phyloP scores from a whole-genome alignment of 2,888 invertebrate species.

The Leptinotarsa rubiginosa region DNA sequence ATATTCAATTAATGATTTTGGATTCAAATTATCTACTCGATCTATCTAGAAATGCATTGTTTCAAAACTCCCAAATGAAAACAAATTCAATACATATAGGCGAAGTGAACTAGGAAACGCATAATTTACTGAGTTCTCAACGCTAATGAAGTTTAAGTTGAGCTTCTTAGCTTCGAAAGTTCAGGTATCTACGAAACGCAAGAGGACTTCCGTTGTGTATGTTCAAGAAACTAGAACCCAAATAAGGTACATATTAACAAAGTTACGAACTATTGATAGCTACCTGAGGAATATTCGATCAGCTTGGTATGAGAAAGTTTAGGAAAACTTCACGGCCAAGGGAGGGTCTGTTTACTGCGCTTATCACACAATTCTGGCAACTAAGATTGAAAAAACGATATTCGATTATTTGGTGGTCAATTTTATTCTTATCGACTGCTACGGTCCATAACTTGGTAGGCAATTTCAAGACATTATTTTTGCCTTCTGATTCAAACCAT shows the following conservation, averaged over 20 bases:
- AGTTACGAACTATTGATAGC: slow-evolving; percentile 8
- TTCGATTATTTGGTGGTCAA: not conserved
- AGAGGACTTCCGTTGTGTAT: not conserved
- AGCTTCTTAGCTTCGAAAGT: slow-evolving; percentile 7
- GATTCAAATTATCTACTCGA: too few relatives aligned
- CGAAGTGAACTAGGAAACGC: not conserved
- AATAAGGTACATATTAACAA: slow-evolving; percentile 13
- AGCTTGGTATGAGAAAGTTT: not conserved
- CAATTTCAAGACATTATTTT: too few relatives aligned
- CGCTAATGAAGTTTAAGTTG: slow-evolving; percentile 8
- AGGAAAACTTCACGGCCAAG: not conserved
- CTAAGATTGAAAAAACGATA: not conserved
- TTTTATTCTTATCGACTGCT: too few relatives aligned
- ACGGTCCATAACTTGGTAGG: too few relatives aligned
- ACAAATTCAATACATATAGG: not conserved
- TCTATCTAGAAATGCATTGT: not conserved
- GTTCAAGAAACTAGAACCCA: slow-evolving; percentile 1
- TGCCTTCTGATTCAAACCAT: too few relatives aligned
- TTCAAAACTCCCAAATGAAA: not conserved
- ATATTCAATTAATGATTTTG: too few relatives aligned
- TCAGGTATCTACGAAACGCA: not conserved
- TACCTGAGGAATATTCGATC: slow-evolving; percentile 15
- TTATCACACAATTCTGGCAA: not conserved
- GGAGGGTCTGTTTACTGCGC: not conserved
- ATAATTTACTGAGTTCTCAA: not conserved